These are phyloP conservation scores for Melanotaenia boesemani DNA, from an alignment of 2,797 vertebrate genomes.

Conservation along the genomic window DNA sequence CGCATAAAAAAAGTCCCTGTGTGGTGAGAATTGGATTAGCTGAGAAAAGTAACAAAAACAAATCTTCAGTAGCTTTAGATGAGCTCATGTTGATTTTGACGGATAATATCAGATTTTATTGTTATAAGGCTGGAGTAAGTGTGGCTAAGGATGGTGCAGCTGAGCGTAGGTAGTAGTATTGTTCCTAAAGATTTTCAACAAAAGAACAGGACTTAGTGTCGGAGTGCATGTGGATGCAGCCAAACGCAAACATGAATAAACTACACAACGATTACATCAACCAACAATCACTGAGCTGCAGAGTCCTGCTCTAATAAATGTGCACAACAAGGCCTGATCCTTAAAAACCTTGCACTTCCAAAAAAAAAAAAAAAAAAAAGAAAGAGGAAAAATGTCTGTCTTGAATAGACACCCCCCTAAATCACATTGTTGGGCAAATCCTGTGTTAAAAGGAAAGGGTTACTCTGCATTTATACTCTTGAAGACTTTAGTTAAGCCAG, in stretches of 20 bases:
- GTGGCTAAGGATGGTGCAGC: slow-evolving; percentile 41
- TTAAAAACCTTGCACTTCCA: slow-evolving; percentile 70
- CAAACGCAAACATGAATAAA: slow-evolving; percentile 77
- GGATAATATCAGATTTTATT: slow-evolving; percentile 57
- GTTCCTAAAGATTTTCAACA: slow-evolving; percentile 58
- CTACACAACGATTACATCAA: slow-evolving; percentile 68
- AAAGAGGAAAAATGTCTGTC: slow-evolving; percentile 80
- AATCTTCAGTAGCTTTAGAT: slow-evolving; percentile 49
- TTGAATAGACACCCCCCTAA: slow-evolving; percentile 92
- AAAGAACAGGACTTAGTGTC: slow-evolving; percentile 69
- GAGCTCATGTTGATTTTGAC: slow-evolving; percentile 55
- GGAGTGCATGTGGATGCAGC: slow-evolving; percentile 45
- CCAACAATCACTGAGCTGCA: slow-evolving; percentile 68
- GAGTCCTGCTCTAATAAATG: slow-evolving; percentile 75
- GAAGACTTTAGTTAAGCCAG: slow-evolving; percentile 98
- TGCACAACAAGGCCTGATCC: slow-evolving; percentile 82
- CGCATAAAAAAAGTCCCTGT: slow-evolving; percentile 53
- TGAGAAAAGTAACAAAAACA: slow-evolving; percentile 41
- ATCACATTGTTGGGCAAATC: slow-evolving; percentile 99
- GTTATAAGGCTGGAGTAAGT: slow-evolving; percentile 23
- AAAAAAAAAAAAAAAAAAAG: slow-evolving; percentile 24
- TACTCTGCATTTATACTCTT: slow-evolving; percentile 97
- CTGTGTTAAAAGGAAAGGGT: slow-evolving; percentile 93
- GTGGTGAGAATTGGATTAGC: slow-evolving; percentile 64
- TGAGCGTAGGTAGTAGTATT: slow-evolving; percentile 60